Percentiles rank a stretch among this genome's conserved stretches.
These are phyloP conservation scores for Azorinus chamasolen DNA, from an alignment of 2,888 invertebrate genomes.

Conservation along the genomic window DNA sequence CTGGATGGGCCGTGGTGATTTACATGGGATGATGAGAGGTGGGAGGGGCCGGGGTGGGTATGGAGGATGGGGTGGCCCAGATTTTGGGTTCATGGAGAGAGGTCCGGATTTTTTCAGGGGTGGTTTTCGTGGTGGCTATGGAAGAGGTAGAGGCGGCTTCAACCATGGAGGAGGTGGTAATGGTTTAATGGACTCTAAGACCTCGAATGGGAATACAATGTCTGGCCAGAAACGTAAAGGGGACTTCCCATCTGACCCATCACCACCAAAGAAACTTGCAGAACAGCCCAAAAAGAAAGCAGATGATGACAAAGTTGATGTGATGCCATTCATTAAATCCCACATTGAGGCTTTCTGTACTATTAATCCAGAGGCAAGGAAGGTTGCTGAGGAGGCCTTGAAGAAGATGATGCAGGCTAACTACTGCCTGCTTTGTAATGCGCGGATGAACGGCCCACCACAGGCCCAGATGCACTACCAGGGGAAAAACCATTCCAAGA, in stretches of 20 bases:
- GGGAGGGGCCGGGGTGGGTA: constrained; percentile 13
- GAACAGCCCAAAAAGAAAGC: constrained; percentile 45
- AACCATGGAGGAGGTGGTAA: not conserved
- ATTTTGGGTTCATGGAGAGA: not conserved
- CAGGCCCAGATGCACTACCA: constrained; percentile 90
- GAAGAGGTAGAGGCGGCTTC: not conserved
- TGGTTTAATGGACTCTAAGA: too few species aligned
- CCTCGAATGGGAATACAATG: not conserved
- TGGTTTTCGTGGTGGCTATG: constrained; percentile 9
- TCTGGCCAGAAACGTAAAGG: constrained; percentile 4
- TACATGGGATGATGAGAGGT: constrained; percentile 5
- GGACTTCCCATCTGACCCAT: constrained; percentile 26
- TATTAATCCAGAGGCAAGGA: constrained; percentile 42
- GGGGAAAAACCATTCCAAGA: constrained; percentile 89
- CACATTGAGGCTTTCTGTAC: constrained; percentile 54
- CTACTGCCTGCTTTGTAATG: constrained; percentile 88
- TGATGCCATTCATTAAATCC: constrained; percentile 48
- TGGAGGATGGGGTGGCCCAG: constrained; percentile 2
- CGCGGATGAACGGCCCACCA: constrained; percentile 88
- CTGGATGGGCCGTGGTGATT: constrained; percentile 22
- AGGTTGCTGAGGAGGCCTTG: constrained; percentile 56
- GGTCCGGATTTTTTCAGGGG: constrained; percentile 4
- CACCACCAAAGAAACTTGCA: constrained; percentile 19
- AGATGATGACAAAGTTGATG: constrained; percentile 53
- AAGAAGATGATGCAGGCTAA: constrained; percentile 66